Conservation (phyloP, 2,113 vertebrate genomes). For the Archocentrus centrarchus region DNA sequence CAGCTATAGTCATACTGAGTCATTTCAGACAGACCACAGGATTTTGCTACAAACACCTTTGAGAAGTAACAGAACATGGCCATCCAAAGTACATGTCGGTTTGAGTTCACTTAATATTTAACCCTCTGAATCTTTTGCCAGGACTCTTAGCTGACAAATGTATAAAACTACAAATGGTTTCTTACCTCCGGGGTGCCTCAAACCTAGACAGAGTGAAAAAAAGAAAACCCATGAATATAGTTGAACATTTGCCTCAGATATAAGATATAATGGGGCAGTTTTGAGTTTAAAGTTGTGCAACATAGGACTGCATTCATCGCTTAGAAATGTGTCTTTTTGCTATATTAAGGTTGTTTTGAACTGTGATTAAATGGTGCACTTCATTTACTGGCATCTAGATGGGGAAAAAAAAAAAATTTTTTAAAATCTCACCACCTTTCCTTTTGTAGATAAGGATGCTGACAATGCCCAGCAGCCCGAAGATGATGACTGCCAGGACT, state of each 20-base stretch:
- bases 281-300: not conserved
- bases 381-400: not conserved
- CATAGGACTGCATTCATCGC: not conserved
- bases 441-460: slow-evolving; percentile 53
- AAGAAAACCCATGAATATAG: slow-evolving; percentile 61
- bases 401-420: not conserved
- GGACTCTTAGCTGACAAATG: slow-evolving; percentile 1
- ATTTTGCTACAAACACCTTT: not conserved
- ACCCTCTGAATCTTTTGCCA: slow-evolving; percentile 13
- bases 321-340: not conserved
- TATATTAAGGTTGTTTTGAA: not conserved
- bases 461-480: slow-evolving; percentile 30
- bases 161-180: slow-evolving; percentile 25
- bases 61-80: not conserved
- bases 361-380: not conserved
- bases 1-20: not conserved
- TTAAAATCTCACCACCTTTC: slow-evolving; percentile 23
- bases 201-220: slow-evolving; percentile 55
- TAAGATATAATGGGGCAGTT: slow-evolving; percentile 33
- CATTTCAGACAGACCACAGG: not conserved
- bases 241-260: slow-evolving; percentile 33
- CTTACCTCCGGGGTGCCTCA: slow-evolving; percentile 73
- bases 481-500: slow-evolving; percentile 12
- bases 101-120: slow-evolving; percentile 38
- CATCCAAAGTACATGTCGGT: not conserved